Evolutionary conservation across 2,888 invertebrate species (phyloP), one percentile per base, ranked within the genome.

Genomic region (Rhodophaea formosa): DNA sequence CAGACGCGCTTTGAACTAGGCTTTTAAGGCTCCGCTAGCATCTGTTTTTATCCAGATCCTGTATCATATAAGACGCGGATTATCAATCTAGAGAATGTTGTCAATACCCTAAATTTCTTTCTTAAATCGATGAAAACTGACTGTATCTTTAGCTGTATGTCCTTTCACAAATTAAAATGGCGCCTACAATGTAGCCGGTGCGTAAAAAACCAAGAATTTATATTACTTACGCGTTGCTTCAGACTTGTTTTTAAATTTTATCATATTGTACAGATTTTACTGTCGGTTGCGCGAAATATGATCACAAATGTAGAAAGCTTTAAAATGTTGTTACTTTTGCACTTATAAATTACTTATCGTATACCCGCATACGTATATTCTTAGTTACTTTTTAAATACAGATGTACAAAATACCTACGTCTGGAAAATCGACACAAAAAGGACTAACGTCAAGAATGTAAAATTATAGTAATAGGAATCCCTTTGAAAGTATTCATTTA

Each of bases 261-360:
- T 29, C 23, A 29, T 17, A 45, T 39, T 39, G 12, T 17, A 46
- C 17, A 46, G 39, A 17, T 46, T 17, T 23, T 46, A 12, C 12
- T 46, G 39, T 39, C 6, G 39, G 3, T 39, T 39, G 39, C n/a
- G n/a, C 39, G 39, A 39, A 39, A 39, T 39, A 39, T 3, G n/a
- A 35, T 12, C 35, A 35, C 8, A 35, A 35, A 35, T 35, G 10
- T 35, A 35, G 8, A 39, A 39, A 39, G 35, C n/a, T 39, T 39
- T 39, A 39, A 35, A 39, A 39, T n/a, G 2, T 3, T 35, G 47
- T 35, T 49, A 51, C 5, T 51, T 53, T 56, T 14, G 56, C 56
- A 51, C 49, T 46, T 58, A 60, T 59, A 55, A 51, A 54, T 29
- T 42, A 29, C 42, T 64, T 64, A 64, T 64, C 59, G 46, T 32